Evolutionary conservation across 2,113 vertebrate genomes (phyloP).

Genomic region (Reinhardtius hippoglossoides): DNA sequence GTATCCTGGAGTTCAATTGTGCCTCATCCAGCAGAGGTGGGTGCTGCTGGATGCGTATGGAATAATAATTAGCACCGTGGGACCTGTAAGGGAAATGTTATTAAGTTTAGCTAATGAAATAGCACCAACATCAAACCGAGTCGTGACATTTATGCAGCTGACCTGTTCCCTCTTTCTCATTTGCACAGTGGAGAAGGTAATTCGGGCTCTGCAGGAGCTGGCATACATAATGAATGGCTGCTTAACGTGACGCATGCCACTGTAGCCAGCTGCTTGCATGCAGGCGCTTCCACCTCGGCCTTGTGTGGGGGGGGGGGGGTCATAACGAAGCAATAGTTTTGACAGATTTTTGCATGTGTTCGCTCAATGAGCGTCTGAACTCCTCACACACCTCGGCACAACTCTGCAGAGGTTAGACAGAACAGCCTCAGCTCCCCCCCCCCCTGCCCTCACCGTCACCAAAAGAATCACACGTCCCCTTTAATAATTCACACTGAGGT

Average conservation of each 20-base stretch:
- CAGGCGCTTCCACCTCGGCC: slow-evolving; percentile 3
- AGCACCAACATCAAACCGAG: slow-evolving; percentile 37
- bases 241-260: slow-evolving; percentile 40
- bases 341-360: slow-evolving; percentile 48
- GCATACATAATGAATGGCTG: slow-evolving; percentile 52
- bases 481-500: slow-evolving; percentile 67
- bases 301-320: slow-evolving; percentile 21
- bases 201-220: slow-evolving; percentile 35
- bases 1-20: too few relatives aligned
- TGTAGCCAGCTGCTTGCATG: slow-evolving; percentile 49
- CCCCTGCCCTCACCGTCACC: neutral
- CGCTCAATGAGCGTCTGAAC: slow-evolving; percentile 20
- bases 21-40: neutral
- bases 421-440: neutral
- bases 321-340: slow-evolving; percentile 28
- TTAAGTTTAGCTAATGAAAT: slow-evolving; percentile 54
- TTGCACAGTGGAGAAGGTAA: slow-evolving; percentile 32
- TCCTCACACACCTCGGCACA: neutral
- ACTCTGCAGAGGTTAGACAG: neutral
- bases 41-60: neutral
- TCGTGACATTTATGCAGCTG: slow-evolving; percentile 7
- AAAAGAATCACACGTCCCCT: slow-evolving; percentile 42
- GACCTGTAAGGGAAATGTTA: slow-evolving; percentile 6
- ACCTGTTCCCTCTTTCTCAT: slow-evolving; percentile 2
- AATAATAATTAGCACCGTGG: neutral